phyloP scores from a whole-genome alignment of 92 coral and sea anemone species.

The Umimayanthus kanabou region DNA sequence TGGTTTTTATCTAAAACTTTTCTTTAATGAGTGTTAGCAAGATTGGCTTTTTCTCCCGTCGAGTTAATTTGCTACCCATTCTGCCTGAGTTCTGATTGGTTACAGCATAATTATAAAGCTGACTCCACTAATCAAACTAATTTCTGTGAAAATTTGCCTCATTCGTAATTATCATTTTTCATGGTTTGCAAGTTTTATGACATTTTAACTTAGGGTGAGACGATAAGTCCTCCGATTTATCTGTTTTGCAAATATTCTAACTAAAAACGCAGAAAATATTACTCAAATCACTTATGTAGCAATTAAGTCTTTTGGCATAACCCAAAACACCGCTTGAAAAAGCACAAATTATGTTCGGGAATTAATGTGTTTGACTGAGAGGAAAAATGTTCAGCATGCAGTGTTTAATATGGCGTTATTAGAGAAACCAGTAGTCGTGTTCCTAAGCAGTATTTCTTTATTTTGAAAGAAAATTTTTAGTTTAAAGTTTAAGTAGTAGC shows the following conservation, averaged over 20 bases:
- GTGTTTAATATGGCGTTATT: constrained; percentile 24
- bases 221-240: not conserved
- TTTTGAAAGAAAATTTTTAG: not conserved
- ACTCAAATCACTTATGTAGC: not conserved
- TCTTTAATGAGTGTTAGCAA: constrained; percentile 55
- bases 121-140: constrained; percentile 27
- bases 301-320: not conserved
- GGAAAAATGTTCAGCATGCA: not conserved
- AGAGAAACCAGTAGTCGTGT: not conserved
- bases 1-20: constrained; percentile 27
- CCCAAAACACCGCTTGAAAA: not conserved
- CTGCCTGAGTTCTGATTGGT: constrained; percentile 17
- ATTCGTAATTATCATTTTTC: not conserved
- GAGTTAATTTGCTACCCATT: constrained; percentile 19
- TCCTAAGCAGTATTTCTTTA: not conserved
- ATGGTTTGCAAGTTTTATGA: not conserved
- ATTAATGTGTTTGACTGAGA: not conserved
- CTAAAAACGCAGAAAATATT: not conserved
- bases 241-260: constrained; percentile 3
- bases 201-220: constrained; percentile 23
- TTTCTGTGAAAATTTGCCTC: not conserved
- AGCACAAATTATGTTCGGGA: not conserved
- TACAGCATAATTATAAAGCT: not conserved
- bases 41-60: constrained; percentile 58
- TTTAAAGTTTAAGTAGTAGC: not conserved